A percentile compares a stretch with the other conserved stretches of the same genome.
Evolutionary conservation across 1,140 invertebrate genomes (phyloP).

Genomic region (Reticulitermes speratus): DNA sequence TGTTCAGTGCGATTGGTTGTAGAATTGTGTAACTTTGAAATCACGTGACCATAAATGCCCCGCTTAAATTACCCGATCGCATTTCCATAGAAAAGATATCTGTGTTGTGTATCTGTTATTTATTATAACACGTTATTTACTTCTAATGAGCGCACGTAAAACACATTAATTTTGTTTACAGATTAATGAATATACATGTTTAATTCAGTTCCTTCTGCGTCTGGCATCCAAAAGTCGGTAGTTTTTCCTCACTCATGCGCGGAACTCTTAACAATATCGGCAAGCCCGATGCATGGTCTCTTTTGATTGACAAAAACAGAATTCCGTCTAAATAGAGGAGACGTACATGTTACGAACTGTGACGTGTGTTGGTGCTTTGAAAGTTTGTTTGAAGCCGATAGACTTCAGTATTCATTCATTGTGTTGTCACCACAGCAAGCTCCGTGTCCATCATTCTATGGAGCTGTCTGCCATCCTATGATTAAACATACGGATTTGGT

Average conservation of each 20-base stretch:
- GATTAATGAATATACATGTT: neutral
- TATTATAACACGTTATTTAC: neutral
- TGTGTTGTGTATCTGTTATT: neutral
- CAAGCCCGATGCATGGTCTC: neutral
- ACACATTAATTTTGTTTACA: neutral
- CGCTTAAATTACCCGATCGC: neutral
- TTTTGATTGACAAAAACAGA: neutral
- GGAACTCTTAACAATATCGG: neutral
- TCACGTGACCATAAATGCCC: neutral
- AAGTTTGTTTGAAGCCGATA: conserved; percentile 6
- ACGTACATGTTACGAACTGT: neutral
- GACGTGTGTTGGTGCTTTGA: neutral
- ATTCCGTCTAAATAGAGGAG: neutral
- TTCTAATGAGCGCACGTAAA: neutral
- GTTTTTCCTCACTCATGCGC: neutral
- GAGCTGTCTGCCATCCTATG: neutral
- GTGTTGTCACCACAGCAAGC: neutral
- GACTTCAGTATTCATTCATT: neutral
- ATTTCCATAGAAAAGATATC: neutral
- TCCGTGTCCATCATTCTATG: neutral
- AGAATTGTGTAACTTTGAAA: neutral
- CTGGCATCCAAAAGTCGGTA: neutral
- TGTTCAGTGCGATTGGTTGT: too few relatives aligned
- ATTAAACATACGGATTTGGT: neutral
- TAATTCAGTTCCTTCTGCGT: neutral